phyloP scores from a whole-genome alignment of 53 echinoderm and acorn worm genomes.

The Holothuria leucospilota region DNA sequence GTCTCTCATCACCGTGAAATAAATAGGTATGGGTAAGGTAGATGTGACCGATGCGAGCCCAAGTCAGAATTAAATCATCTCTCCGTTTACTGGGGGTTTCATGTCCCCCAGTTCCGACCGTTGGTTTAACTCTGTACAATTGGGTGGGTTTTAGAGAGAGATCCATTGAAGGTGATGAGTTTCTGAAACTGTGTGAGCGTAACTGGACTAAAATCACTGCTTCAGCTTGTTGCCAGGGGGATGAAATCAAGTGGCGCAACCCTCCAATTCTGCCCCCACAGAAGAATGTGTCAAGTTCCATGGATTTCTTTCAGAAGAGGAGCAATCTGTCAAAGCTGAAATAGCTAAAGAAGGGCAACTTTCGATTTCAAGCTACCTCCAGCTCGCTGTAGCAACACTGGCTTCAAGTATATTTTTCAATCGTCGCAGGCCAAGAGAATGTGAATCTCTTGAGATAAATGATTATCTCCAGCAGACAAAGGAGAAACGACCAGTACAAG shows the following conservation, averaged over 20 bases:
- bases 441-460: not conserved
- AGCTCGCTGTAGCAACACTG: slow-evolving; percentile 13
- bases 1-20: no score
- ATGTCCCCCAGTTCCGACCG: no score
- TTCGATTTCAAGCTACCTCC: not conserved
- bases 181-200: slow-evolving; percentile 11
- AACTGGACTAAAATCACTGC: slow-evolving; percentile 10
- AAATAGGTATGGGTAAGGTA: no score
- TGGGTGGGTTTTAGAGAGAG: not conserved
- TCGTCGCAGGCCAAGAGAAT: slow-evolving; percentile 35
- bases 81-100: no score
- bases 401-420: slow-evolving; percentile 27
- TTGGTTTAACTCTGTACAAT: no score
- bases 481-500: not conserved
- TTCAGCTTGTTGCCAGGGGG: slow-evolving; percentile 12
- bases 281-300: slow-evolving; percentile 51
- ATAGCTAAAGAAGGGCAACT: not conserved
- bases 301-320: not conserved
- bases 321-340: not conserved
- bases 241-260: slow-evolving; percentile 8
- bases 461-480: not conserved
- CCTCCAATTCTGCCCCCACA: slow-evolving; percentile 48
- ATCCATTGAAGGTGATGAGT: slow-evolving; percentile 7
- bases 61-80: no score
- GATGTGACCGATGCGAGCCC: no score